Base-by-base conservation (phyloP, 2,888 invertebrate genomes). In the Cosmia trapezina region DNA sequence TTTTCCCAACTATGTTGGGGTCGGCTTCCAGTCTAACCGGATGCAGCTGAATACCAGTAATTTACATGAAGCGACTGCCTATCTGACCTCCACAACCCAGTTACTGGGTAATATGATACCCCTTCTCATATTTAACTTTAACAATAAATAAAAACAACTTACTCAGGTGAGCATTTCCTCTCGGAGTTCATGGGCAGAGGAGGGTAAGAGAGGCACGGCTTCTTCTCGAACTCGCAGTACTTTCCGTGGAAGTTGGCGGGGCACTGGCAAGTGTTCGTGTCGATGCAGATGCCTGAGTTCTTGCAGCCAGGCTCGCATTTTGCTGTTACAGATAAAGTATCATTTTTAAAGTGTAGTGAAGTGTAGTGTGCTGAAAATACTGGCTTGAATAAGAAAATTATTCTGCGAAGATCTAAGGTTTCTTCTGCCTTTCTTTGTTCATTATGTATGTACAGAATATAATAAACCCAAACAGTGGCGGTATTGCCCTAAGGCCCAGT, bases 241-340 rank as follows among this genome's bases (percentile, higher is more conserved):
- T 97, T 96, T 6, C 98, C 98, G 59, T 96, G 96, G 93, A 96
- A 98, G 89, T 97, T 97, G 63, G 97, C 96, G 0, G 98, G 97
- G 87, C 99, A 99, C 56, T 97, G 93, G 88, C 99, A 99, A 0
- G 97, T 95, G 89, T 98, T 97, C 0, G 98, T 97, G 43, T 96
- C 96, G 5, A 98, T 91, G 88, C 99, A 99, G 65, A 98, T 97
- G 0, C 99, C 99, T 69, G 97, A 97, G 92, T 99, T 98, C 89
- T 97, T 96, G 91, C 99, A 99, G 0, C 96, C 94, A 0, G 98
- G 98, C 33, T 96, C 91, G 90, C 99, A 99, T 83, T 97, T 96
- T 0, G 98, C 98, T 98, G 90, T 19, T 76, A 66, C 22, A 67
- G 61, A 33, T 59, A 45, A 19, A 54, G 19, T 3, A 8, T 28